Evolutionary conservation across 2,797 vertebrate species (phyloP), one percentile per base, ranked within the genome.

Genomic region (Pseudocheirus occidentalis): DNA sequence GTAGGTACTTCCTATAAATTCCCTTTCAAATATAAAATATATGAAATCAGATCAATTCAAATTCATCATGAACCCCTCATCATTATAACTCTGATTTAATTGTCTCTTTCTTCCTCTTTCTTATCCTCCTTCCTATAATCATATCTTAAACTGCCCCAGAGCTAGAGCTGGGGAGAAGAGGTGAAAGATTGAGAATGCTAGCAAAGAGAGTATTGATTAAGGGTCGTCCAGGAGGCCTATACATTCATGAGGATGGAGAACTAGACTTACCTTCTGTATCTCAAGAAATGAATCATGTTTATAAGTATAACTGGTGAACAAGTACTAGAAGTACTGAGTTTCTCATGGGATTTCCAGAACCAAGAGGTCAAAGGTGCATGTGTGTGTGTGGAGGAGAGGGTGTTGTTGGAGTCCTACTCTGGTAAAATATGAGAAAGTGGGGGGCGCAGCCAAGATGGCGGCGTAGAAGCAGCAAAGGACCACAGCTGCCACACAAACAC

Each of bases 41-140:
- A 73, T 40, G 16, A 40, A 21, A 66, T n/a, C 1, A 66, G 14
- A 73, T 21, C 0, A 73, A 40, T 40, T 73, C 0, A 73, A 66
- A 40, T 24, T 21, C 2, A 21, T 21, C 5, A 7, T 16, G 2
- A 73, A 73, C 18, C 18, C 21, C 40, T 9, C 34, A 73, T 73
- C 1, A 3, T 66, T 40, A 16, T 73, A 1, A 40, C 40, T 73
- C 18, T 40, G 5, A 73, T 40, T 73, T 66, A n/a, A 66, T 16
- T 73, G 5, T 73, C n/a, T 73, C 28, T 5, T 4, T 62, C 59
- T 34, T 62, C 2, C 12, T 62, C 18, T 62, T 62, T 34, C 16
- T 73, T 18, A 2, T 40, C n/a, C n/a, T 73, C n/a, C 5, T 21
- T 6, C 0, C 2, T 5, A 5, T 66, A 0, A 73, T 40, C n/a